phyloP scores from a whole-genome alignment of 2,888 invertebrate species.

The Graphium colonna region DNA sequence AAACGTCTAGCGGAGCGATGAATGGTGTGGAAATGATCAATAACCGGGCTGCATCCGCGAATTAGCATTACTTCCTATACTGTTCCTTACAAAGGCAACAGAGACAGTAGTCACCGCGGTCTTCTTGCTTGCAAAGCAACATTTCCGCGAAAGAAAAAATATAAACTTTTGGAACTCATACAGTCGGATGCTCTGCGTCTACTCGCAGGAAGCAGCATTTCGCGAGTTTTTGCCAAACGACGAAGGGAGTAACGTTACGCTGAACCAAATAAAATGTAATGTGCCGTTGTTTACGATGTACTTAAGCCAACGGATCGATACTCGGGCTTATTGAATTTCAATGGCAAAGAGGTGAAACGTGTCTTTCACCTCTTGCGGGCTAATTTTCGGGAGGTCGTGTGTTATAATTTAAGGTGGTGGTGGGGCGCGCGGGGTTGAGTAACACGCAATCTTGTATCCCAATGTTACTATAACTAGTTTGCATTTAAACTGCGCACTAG shows the following conservation, averaged over 20 bases:
- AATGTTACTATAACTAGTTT: constrained; percentile 38
- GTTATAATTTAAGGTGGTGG: constrained; percentile 39
- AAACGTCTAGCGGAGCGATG: constrained; percentile 21
- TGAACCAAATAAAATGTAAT: constrained; percentile 3
- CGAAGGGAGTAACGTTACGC: background rate
- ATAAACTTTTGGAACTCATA: constrained; percentile 14
- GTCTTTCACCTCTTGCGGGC: constrained; percentile 25
- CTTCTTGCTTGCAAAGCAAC: constrained; percentile 15
- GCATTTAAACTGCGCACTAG: constrained; percentile 43
- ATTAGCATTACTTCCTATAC: constrained; percentile 56
- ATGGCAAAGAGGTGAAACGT: constrained; percentile 29
- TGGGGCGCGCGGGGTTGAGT: constrained; percentile 39
- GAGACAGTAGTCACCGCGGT: constrained; percentile 14
- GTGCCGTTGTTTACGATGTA: constrained; percentile 14
- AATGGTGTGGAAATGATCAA: constrained; percentile 41
- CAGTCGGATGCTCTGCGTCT: too few species aligned
- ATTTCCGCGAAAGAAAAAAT: constrained; percentile 14
- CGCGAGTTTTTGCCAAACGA: background rate
- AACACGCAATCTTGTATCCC: constrained; percentile 38
- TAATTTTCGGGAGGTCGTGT: constrained; percentile 32
- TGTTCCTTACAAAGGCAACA: constrained; percentile 45
- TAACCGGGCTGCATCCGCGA: constrained; percentile 67
- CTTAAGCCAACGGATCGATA: constrained; percentile 21
- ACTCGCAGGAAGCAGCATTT: too few species aligned
- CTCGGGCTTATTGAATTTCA: constrained; percentile 30